Evolutionary conservation across 2,113 vertebrate genomes (phyloP), one percentile per base, ranked within the genome.

Genomic region (Hippoglossus stenolepis): DNA sequence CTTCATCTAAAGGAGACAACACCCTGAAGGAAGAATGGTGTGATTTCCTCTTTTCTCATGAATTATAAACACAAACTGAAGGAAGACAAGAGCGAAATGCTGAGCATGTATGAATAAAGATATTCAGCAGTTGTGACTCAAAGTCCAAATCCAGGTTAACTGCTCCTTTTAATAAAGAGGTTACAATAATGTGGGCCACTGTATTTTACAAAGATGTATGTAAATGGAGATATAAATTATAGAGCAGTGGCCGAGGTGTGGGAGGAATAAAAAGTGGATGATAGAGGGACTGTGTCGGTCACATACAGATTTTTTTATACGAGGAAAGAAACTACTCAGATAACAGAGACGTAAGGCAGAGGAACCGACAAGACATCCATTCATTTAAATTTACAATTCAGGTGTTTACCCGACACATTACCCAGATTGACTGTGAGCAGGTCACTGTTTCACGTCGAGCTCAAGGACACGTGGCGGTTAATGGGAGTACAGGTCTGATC

Each of bases 151-250:
- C 51, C 57, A 59, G 70, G 76, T 79, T 80, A 73, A 76, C 82
- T 64, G 51, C 63, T 38, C 61, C 77, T 83, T 84, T 81, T 81
- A 45, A 84, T 77, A 20, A 53, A 75, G 70, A 89, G 70, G 70
- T 85, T 90, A 87, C 56, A 28, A 21, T 47, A 43, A 63, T 79
- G 47, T 7, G 17, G 3, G 47, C 58, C 28, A 65, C 17, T 70
- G 71, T 85, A 73, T 65, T 73, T 83, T 71, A 90, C 73, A 79
- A 89, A 87, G 86, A 45, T 64, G 70, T 47, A 87, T 87, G 84
- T 84, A 87, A 89, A 89, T 87, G 35, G 85, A 70, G 20, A 73
- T 61, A 85, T 91, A 80, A 90, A 93, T 89, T 65, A 84, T 87
- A 83, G 84, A 92, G 88, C 45, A 72, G 24, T 70, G 21, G 73